phyloP scores from a whole-genome alignment of 2,797 vertebrate genomes.

The Tragopan temminckii region DNA sequence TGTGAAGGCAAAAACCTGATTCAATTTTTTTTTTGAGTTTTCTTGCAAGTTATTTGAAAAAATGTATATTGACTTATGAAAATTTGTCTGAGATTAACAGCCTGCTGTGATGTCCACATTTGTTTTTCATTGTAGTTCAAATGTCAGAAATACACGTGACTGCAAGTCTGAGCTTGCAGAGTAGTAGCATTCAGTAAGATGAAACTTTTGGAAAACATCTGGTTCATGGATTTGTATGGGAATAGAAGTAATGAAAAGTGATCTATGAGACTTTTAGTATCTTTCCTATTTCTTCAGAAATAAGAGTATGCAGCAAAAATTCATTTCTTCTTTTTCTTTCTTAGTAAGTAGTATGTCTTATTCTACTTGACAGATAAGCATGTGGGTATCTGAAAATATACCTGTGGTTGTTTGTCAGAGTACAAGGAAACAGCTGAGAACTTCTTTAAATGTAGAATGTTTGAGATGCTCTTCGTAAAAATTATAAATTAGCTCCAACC shows the following conservation, averaged over 20 bases:
- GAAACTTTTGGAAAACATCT: neutral
- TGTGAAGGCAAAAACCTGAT: neutral
- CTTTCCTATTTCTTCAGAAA: neutral
- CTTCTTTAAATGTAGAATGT: neutral
- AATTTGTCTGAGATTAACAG: slow-evolving; percentile 43
- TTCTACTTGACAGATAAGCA: neutral
- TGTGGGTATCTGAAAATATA: neutral
- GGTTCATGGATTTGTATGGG: neutral
- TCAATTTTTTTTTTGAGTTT: rapidly evolving
- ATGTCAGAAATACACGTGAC: neutral
- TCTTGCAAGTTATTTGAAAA: slow-evolving; percentile 18
- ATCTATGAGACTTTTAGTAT: neutral
- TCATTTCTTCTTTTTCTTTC: neutral
- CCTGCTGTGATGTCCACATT: neutral
- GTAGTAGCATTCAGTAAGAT: neutral
- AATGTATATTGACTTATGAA: slow-evolving; percentile 6
- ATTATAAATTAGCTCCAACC: neutral
- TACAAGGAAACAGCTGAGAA: neutral
- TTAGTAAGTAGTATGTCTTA: neutral
- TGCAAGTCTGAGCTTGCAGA: slow-evolving; percentile 6
- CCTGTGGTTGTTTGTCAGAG: neutral
- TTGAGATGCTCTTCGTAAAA: neutral
- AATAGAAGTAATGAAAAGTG: neutral
- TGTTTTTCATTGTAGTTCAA: slow-evolving; percentile 6
- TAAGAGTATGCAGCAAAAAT: neutral